phyloP scores from a whole-genome alignment of 2,113 vertebrate genomes.

The Neodon shergylaensis region DNA sequence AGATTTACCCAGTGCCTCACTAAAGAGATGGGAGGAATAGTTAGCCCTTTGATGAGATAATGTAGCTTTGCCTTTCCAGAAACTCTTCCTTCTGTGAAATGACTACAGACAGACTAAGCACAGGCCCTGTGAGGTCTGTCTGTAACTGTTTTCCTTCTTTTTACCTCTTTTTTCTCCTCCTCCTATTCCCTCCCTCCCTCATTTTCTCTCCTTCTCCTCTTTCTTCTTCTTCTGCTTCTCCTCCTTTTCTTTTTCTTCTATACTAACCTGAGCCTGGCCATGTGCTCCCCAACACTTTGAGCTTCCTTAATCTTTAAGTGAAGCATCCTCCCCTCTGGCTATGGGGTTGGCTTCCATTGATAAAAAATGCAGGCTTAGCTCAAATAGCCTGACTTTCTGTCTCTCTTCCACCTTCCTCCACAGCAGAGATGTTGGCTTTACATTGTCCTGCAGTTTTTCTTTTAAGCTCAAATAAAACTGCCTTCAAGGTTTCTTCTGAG shows the following conservation, averaged over 20 bases:
- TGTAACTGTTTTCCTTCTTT: not conserved
- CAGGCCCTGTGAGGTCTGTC: not conserved
- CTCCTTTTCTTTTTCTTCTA: not conserved
- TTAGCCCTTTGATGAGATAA: not conserved
- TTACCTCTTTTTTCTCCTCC: not conserved
- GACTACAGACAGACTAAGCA: not conserved
- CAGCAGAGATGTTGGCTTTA: not conserved
- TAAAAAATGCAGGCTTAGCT: not conserved
- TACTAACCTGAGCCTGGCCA: not conserved
- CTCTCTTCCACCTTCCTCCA: no score
- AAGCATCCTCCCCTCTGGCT: not conserved
- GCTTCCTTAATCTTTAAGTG: not conserved
- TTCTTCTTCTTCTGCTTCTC: no score
- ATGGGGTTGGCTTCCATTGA: not conserved
- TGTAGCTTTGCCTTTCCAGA: not conserved
- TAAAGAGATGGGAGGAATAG: not conserved
- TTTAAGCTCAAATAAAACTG: not conserved
- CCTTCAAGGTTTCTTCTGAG: not conserved
- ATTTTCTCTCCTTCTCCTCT: rapidly evolving
- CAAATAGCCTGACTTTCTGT: not conserved
- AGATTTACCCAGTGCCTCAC: not conserved
- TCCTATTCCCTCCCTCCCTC: no score
- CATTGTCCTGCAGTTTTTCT: not conserved
- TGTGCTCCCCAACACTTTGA: not conserved
- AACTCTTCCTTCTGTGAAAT: not conserved